Conservation (phyloP, 2,888 invertebrate species). For the Amorpha juglandis region DNA sequence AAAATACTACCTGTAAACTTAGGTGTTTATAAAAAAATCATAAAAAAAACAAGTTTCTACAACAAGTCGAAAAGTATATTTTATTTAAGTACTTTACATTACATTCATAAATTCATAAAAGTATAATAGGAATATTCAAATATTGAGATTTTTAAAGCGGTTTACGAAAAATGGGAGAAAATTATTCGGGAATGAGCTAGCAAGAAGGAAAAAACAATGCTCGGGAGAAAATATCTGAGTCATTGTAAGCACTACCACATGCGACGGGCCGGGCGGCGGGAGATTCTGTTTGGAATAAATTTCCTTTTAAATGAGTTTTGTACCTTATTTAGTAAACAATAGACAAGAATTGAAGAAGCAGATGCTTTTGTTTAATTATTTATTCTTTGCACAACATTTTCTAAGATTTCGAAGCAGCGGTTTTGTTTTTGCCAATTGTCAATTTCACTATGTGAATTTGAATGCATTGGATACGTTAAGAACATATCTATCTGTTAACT, state of each 20-base stretch:
- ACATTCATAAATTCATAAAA: slow-evolving; percentile 53
- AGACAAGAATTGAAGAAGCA: slow-evolving; percentile 45
- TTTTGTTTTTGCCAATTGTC: not conserved
- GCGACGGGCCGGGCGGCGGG: slow-evolving; percentile 49
- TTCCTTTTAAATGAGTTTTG: slow-evolving; percentile 64
- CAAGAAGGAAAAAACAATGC: slow-evolving; percentile 76
- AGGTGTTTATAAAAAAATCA: not conserved
- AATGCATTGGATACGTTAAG: not conserved
- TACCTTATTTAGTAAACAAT: slow-evolving; percentile 55
- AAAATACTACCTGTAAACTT: not conserved
- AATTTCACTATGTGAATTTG: not conserved
- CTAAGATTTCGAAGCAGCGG: not conserved
- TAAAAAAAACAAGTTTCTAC: slow-evolving; percentile 35
- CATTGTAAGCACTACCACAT: slow-evolving; percentile 50
- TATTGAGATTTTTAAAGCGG: slow-evolving; percentile 44
- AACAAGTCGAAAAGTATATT: not conserved
- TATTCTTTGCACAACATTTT: slow-evolving; percentile 35
- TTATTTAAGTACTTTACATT: not conserved
- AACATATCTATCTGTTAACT: not conserved
- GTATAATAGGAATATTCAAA: slow-evolving; percentile 62
- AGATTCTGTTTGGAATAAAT: slow-evolving; percentile 76
- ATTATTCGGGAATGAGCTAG: slow-evolving; percentile 45
- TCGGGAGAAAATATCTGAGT: slow-evolving; percentile 75
- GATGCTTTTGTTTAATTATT: slow-evolving; percentile 43
- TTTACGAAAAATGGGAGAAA: slow-evolving; percentile 66